Evolutionary conservation across 2,888 invertebrate species (phyloP), one percentile per base, ranked within the genome.

Genomic region (Pediacus dermestoides): DNA sequence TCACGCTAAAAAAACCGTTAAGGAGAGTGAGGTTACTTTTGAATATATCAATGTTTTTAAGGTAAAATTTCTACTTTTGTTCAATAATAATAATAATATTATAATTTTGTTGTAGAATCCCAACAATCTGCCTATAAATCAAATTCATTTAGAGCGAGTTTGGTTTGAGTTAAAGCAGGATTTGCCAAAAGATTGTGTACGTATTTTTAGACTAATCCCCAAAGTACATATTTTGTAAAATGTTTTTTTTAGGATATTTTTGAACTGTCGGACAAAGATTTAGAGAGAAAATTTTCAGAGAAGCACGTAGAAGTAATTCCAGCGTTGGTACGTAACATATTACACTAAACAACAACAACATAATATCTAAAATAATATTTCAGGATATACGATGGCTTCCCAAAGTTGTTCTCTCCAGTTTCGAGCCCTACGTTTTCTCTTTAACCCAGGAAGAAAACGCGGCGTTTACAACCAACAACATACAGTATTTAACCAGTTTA

Each of bases 81-180:
- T 7, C 11, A 28, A 28, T 28, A 7, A 9, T 28, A 13, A 28
- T 14, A 11, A 28, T 28, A 28, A 9, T 9, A 9, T 9, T 6
- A 9, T n/a, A 28, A 13, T 13, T 28, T n/a, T n/a, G n/a, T 69
- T 66, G 58, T 61, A 81, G 81, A 81, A 81, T 60, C 75, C 76
- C 12, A 69, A 74, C 26, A 74, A 75, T 53, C 67, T 76, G 46
- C 77, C 80, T 1, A 70, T 78, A 31, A 78, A 77, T 53, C 58
- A 64, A 51, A 53, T 69, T 32, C 58, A 60, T 48, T 48, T 68
- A 31, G 64, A 67, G 37, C 53, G 52, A 40, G 50, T 44, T 15
- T 52, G 46, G 37, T 44, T 51, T 33, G 55, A 56, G 34, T 45
- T 57, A 36, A 53, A 46, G 21, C 52, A 46, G 37, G 51, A 58